Evolutionary conservation across 2,113 vertebrate species (phyloP), one percentile per base, ranked within the genome.

Genomic region (Campylomormyrus numenius): DNA sequence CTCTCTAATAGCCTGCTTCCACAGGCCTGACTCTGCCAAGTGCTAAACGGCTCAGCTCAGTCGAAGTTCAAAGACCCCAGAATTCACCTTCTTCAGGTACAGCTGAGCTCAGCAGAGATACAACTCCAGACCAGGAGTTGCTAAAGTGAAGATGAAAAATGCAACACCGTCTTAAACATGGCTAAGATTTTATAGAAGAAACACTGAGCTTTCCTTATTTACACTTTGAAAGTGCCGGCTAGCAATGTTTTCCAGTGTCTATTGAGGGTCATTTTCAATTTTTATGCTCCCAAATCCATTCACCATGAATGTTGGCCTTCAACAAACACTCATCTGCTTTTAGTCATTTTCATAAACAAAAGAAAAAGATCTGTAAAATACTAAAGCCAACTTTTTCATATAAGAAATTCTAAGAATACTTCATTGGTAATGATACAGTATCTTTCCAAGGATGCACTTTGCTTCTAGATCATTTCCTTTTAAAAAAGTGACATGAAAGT

Each of bases 1-100:
- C 92, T 91, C 62, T 89, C 88, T 92, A 91, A 92, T 91, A 89
- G 91, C 89, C 83, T 8, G 91, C 90, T 92, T 85, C 89, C 87
- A 58, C 50, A 53, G 19, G 35, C 49, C 89, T 66, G 31, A 19
- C 13, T 49, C 86, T 88, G 70, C 49, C 83, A 70, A 42, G 19
- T 56, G 53, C 88, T 56, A 77, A 56, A 86, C 62, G 46, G 53
- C 89, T 88, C 70, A 90, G 19, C 35, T 74, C 62, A 77, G 31
- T 35, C 15, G 1, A 13, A 80, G 31, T 17, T 42, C 31, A 80
- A 19, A 80, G 74, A n/a, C 13, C 35, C 74, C 74, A 48, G 74
- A n/a, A 24, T 56, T 39, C 74, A 83, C 31, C 49, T 39, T 8
- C 49, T 52, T 8, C 17, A 27, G 48, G 88, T 89, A 39, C 31